Evolutionary conservation across 2,797 vertebrate genomes (phyloP).

Genomic region (Sebastes oblongus): DNA sequence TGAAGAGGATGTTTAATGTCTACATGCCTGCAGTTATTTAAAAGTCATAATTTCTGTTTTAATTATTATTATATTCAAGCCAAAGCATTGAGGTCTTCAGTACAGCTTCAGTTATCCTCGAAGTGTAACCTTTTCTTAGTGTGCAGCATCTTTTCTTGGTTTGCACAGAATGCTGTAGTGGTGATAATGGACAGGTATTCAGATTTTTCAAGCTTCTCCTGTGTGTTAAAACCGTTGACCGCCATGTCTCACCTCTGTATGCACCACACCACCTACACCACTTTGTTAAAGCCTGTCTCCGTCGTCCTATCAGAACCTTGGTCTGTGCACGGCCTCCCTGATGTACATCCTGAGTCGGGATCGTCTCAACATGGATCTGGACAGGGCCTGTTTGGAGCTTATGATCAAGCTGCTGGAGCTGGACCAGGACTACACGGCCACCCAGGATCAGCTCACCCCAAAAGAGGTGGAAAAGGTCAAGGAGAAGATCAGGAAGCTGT

Average conservation of each 20-base stretch:
- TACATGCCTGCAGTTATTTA: not conserved
- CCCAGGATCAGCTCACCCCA: conserved; percentile 89
- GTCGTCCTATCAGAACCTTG: conserved; percentile 87
- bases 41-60: not conserved
- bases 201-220: not conserved
- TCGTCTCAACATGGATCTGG: conserved; percentile 98
- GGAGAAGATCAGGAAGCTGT: conserved; percentile 97
- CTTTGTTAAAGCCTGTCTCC: not conserved
- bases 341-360: conserved; percentile 99
- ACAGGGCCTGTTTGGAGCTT: conserved; percentile 95
- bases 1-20: not conserved
- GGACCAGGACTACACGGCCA: conserved; percentile 87
- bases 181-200: not conserved
- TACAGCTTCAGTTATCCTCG: not conserved
- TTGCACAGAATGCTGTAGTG: not conserved
- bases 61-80: not conserved
- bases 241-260: not conserved
- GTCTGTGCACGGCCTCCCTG: conserved; percentile 94
- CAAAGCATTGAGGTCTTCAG: not conserved
- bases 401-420: conserved; percentile 97
- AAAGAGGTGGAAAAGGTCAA: conserved; percentile 98
- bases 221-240: not conserved
- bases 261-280: not conserved
- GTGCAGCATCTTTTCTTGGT: not conserved
- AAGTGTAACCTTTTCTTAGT: not conserved